A percentile compares a stretch with the other conserved stretches of the same genome.
Conservation (phyloP, 1,140 invertebrate genomes). For the Brachystomella parvula region DNA sequence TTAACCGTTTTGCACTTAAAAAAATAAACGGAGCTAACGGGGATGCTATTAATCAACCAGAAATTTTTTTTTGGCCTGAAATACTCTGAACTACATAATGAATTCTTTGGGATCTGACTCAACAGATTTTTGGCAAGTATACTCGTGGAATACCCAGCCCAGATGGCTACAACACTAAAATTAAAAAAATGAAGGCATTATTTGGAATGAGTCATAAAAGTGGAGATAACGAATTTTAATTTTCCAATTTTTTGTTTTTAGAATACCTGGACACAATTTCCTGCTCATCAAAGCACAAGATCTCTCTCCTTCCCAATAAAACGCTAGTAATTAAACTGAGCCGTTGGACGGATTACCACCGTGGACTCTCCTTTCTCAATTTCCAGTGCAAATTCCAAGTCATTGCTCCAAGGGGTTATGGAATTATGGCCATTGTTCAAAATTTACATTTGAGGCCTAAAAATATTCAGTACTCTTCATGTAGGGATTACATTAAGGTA, state of each 20-base stretch:
- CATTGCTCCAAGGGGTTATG: constrained; percentile 20
- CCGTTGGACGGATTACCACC: constrained; percentile 15
- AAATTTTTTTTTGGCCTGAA: too few relatives aligned
- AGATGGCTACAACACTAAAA: neutral
- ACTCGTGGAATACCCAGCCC: neutral
- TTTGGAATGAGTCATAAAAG: neutral
- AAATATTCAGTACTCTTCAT: neutral
- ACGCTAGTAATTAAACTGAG: constrained; percentile 22
- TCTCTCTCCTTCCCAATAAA: constrained; percentile 21
- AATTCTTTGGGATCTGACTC: neutral
- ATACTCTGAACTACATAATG: too few relatives aligned
- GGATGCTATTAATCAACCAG: too few relatives aligned
- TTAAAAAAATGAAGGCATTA: too few relatives aligned
- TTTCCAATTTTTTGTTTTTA: neutral
- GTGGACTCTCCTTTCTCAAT: constrained; percentile 13
- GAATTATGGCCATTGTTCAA: constrained; percentile 26
- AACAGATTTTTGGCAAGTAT: neutral
- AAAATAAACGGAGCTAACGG: too few relatives aligned
- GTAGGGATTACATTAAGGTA: constrained; percentile 21
- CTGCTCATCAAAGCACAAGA: constrained; percentile 7
- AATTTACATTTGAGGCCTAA: constrained; percentile 15
- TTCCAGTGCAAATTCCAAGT: constrained; percentile 25
- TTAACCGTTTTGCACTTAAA: too few relatives aligned
- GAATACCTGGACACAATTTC: constrained; percentile 13
- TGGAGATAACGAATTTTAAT: neutral